Conservation (phyloP, 2,888 invertebrate species). For the Maniola hyperantus region DNA sequence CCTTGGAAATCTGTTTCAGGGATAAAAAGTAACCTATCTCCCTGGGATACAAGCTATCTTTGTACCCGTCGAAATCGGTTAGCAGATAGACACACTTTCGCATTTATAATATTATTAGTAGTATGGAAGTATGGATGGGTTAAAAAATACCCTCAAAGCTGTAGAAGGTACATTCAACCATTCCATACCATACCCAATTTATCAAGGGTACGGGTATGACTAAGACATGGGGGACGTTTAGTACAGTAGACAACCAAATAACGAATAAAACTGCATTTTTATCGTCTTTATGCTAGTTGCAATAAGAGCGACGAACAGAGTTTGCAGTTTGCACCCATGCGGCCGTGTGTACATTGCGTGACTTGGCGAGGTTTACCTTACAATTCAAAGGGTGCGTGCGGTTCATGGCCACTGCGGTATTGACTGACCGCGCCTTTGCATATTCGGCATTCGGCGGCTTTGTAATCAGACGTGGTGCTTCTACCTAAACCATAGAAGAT, state of each 20-base stretch:
- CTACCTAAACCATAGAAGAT: background rate
- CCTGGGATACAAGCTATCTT: too few relatives aligned
- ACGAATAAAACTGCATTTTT: background rate
- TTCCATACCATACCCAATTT: background rate
- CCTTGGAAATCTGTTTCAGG: too few relatives aligned
- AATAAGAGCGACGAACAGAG: constrained; percentile 17
- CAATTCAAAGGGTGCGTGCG: constrained; percentile 47
- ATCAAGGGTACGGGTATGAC: background rate
- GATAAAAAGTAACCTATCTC: too few relatives aligned
- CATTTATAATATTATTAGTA: too few relatives aligned
- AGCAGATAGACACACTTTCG: too few relatives aligned
- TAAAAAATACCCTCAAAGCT: background rate
- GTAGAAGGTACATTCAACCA: background rate
- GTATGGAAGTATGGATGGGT: too few relatives aligned
- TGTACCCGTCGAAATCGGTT: too few relatives aligned
- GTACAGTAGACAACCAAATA: constrained; percentile 8
- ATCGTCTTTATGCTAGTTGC: constrained; percentile 12
- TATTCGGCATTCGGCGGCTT: constrained; percentile 9
- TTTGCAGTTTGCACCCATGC: constrained; percentile 5
- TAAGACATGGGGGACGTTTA: constrained; percentile 7
- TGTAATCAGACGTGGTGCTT: constrained; percentile 11
- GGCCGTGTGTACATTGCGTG: constrained; percentile 29
- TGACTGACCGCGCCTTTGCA: constrained; percentile 41
- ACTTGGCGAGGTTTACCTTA: constrained; percentile 38
- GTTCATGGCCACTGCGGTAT: constrained; percentile 49